Conservation (phyloP, 2,113 vertebrate genomes). For the Galeopterus variegatus region DNA sequence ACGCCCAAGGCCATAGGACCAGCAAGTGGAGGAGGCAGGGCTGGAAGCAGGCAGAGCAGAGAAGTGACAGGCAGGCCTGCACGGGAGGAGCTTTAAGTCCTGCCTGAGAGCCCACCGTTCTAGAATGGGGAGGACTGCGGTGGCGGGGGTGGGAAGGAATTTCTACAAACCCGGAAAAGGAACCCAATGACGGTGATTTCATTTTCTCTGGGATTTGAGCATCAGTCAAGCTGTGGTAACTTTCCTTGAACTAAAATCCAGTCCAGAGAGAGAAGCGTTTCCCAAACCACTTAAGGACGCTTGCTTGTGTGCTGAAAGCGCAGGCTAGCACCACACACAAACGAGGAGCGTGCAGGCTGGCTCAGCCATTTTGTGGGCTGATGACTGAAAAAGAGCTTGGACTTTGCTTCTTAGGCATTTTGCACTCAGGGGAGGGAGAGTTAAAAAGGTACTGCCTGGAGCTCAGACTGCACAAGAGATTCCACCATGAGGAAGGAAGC, state of each 20-base stretch:
- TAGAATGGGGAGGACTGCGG: background rate
- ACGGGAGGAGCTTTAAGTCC: background rate
- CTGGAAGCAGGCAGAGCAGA: background rate
- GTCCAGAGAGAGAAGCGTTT: background rate
- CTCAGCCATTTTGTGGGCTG: background rate
- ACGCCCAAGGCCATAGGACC: background rate
- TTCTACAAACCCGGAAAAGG: background rate
- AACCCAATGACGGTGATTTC: background rate
- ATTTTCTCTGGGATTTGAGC: slow-evolving; percentile 13
- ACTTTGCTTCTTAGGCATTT: background rate
- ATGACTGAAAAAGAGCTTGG: background rate
- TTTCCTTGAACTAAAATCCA: background rate
- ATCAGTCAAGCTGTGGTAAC: background rate
- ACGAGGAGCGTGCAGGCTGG: background rate
- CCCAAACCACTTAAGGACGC: background rate
- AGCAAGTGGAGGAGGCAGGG: background rate
- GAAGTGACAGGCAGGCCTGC: background rate
- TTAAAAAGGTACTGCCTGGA: background rate
- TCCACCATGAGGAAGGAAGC: background rate
- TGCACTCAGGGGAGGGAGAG: background rate
- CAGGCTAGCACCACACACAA: too few species aligned
- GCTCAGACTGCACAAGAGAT: background rate
- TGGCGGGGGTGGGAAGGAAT: background rate
- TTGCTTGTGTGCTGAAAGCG: background rate
- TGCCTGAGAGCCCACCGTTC: background rate